These are phyloP conservation scores for Trogon surrucura DNA, from an alignment of 2,113 vertebrate genomes.

Conservation along the genomic window DNA sequence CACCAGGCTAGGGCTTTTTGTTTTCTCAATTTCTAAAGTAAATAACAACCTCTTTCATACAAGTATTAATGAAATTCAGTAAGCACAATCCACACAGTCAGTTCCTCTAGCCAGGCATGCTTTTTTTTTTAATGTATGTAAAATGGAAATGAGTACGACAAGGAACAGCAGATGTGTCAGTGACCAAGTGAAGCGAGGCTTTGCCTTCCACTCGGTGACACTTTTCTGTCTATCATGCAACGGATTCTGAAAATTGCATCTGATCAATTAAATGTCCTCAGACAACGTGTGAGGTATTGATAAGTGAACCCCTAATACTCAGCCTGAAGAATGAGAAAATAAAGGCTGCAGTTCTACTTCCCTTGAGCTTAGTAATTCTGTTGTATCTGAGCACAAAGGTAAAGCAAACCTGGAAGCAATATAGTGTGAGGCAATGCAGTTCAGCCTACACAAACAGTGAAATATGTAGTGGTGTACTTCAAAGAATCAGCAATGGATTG, in stretches of 20 bases:
- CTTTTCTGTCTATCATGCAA: not conserved
- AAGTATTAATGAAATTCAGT: slow-evolving; percentile 21
- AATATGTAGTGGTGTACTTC: not conserved
- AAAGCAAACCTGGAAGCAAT: not conserved
- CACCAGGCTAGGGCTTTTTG: not conserved
- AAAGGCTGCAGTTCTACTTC: not conserved
- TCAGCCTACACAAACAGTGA: not conserved
- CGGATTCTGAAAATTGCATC: not conserved
- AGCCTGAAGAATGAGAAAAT: slow-evolving; percentile 11
- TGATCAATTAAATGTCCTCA: slow-evolving; percentile 1
- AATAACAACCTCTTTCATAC: slow-evolving; percentile 15
- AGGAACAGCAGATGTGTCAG: not conserved
- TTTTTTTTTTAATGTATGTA: not conserved
- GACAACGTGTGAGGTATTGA: not conserved
- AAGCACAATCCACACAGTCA: not conserved
- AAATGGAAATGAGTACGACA: not conserved
- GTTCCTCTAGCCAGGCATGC: not conserved
- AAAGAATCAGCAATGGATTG: not conserved
- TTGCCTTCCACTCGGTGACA: not conserved
- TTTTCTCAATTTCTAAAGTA: slow-evolving; percentile 5
- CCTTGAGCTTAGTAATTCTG: not conserved
- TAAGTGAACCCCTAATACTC: slow-evolving; percentile 3
- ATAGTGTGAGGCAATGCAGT: not conserved
- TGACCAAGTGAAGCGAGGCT: slow-evolving; percentile 38
- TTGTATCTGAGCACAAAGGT: not conserved